phyloP scores from a whole-genome alignment of 2,888 invertebrate genomes.

The Drosophila parthenogenetica region DNA sequence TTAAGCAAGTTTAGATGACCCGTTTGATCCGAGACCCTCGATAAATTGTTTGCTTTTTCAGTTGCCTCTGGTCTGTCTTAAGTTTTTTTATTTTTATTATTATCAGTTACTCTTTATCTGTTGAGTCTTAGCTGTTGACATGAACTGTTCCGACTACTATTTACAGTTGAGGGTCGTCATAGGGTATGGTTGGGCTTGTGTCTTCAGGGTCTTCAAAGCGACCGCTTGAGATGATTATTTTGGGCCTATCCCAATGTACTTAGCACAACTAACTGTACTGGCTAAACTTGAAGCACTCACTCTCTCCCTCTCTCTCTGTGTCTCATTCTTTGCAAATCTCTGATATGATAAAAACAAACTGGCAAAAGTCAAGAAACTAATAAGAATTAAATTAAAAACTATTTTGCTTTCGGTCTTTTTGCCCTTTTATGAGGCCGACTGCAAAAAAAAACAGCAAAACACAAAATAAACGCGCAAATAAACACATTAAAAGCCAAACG shows the following conservation, averaged over 20 bases:
- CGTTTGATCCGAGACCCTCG: conserved; percentile 19
- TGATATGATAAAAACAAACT: conserved; percentile 31
- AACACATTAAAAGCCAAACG: conserved; percentile 76
- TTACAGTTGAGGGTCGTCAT: conserved; percentile 43
- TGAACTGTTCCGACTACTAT: conserved; percentile 35
- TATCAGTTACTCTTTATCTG: conserved; percentile 46
- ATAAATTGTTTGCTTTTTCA: conserved; percentile 11
- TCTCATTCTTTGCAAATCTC: conserved; percentile 30
- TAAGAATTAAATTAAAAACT: conserved; percentile 72
- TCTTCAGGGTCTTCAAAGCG: conserved; percentile 36
- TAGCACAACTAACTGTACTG: conserved; percentile 42
- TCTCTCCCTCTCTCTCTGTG: not conserved
- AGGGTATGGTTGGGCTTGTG: conserved; percentile 16
- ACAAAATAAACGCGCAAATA: conserved; percentile 56
- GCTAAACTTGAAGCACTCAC: conserved; percentile 12
- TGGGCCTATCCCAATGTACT: conserved; percentile 52
- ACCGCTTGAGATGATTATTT: conserved; percentile 23
- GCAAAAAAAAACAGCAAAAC: conserved; percentile 26
- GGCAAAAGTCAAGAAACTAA: conserved; percentile 44
- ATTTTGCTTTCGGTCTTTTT: conserved; percentile 55
- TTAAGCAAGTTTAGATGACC: conserved; percentile 20
- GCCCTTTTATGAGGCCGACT: conserved; percentile 66
- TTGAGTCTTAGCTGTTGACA: conserved; percentile 44
- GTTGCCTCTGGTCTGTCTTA: conserved; percentile 1
- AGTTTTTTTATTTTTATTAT: conserved; percentile 9